These are phyloP conservation scores for Eurois occulta DNA, from an alignment of 2,888 invertebrate genomes.

Conservation along the genomic window DNA sequence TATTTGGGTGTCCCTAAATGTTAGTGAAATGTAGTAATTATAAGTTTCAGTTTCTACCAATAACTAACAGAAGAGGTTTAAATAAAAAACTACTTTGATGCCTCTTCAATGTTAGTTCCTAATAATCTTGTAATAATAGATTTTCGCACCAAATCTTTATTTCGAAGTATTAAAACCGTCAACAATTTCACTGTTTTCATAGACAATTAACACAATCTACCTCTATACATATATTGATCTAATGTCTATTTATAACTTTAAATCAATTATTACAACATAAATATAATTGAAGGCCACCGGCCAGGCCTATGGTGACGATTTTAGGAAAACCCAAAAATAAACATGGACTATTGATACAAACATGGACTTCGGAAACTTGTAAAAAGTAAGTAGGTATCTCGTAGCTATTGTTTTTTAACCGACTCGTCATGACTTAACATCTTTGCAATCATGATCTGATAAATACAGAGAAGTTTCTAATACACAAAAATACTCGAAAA, in stretches of 20 bases:
- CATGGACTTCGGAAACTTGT: constrained; percentile 6
- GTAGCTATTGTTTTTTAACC: constrained; percentile 2
- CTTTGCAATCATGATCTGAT: background rate
- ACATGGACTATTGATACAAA: constrained; percentile 9
- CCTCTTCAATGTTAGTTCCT: background rate
- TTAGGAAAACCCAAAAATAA: constrained; percentile 34
- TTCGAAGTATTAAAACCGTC: background rate
- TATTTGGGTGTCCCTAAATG: background rate
- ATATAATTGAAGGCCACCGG: background rate
- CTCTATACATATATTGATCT: background rate
- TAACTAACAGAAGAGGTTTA: background rate
- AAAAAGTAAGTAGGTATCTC: background rate
- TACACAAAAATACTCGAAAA: background rate
- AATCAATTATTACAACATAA: constrained; percentile 8
- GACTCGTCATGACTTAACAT: constrained; percentile 15
- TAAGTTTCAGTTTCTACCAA: background rate
- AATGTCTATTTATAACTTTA: constrained; percentile 11
- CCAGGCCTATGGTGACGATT: background rate
- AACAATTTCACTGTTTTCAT: background rate
- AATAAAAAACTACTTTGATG: background rate
- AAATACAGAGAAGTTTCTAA: background rate
- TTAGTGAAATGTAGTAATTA: background rate
- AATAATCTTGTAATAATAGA: constrained; percentile 7
- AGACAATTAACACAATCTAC: constrained; percentile 32
- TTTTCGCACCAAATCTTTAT: constrained; percentile 19